These are phyloP conservation scores for Mungos mungo DNA, from an alignment of 2,113 vertebrate species.

Conservation along the genomic window DNA sequence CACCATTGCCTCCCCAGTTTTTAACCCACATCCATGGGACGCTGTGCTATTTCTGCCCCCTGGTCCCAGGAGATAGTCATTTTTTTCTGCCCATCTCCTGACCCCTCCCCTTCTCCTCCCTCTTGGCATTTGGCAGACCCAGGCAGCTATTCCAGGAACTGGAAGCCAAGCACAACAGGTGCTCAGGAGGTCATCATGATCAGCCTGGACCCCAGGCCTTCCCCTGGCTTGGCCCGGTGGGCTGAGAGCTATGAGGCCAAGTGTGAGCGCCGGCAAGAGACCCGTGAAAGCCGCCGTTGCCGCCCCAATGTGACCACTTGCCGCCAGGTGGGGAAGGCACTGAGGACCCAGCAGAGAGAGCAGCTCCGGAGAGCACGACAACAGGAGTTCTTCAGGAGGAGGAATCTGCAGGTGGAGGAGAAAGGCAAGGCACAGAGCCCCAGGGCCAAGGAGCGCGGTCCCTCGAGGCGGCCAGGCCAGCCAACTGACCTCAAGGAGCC, in stretches of 20 bases:
- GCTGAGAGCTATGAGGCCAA: conserved; percentile 85
- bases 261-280: conserved; percentile 83
- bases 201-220: conserved; percentile 24
- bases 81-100: conserved; percentile 62
- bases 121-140: conserved; percentile 61
- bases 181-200: conserved; percentile 68
- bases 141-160: conserved; percentile 63
- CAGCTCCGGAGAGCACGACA: conserved; percentile 71
- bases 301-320: conserved; percentile 74
- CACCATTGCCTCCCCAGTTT: not conserved
- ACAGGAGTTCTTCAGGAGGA: conserved; percentile 82
- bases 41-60: conserved; percentile 13
- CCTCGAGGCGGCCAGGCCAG: not conserved
- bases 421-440: not conserved
- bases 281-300: conserved; percentile 67
- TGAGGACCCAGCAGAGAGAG: not conserved
- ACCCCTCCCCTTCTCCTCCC: conserved; percentile 51
- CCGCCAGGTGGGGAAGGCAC: conserved; percentile 43
- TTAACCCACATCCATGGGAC: not conserved
- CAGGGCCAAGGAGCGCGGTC: not conserved
- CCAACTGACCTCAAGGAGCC: accelerated
- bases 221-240: not conserved
- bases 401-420: conserved; percentile 77
- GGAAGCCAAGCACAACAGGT: conserved; percentile 67
- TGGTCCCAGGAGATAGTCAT: not conserved